Evolutionary conservation across 2,797 vertebrate genomes (phyloP).

Genomic region (Neostethus bicornis): DNA sequence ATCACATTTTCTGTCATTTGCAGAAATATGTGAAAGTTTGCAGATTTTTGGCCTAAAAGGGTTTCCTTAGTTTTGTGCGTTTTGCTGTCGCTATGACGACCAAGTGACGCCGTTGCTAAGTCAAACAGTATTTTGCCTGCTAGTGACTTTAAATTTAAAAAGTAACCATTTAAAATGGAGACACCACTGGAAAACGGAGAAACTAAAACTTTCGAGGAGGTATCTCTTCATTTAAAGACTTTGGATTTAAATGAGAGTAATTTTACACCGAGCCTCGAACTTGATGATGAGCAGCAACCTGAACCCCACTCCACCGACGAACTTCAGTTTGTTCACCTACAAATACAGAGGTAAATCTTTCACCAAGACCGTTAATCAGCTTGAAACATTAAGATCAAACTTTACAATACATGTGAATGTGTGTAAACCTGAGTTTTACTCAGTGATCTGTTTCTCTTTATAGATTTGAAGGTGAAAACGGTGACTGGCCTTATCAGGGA

Average conservation of each 20-base stretch:
- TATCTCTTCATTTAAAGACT: background rate
- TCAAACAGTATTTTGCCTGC: too few relatives aligned
- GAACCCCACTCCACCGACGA: conserved; percentile 22
- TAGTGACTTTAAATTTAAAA: too few relatives aligned
- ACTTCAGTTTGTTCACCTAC: conserved; percentile 71
- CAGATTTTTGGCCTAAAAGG: too few relatives aligned
- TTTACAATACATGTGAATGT: background rate
- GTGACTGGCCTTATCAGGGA: conserved; percentile 79
- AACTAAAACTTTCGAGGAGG: background rate
- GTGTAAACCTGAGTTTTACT: background rate
- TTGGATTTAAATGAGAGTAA: background rate
- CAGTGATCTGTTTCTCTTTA: conserved; percentile 10
- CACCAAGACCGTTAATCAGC: background rate
- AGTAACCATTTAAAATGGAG: too few relatives aligned
- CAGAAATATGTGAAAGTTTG: too few relatives aligned
- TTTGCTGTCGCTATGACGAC: too few relatives aligned
- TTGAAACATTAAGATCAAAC: background rate
- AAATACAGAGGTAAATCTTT: conserved; percentile 79
- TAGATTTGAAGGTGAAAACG: conserved; percentile 87
- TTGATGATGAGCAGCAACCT: background rate
- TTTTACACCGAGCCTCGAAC: background rate
- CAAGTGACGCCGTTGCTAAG: too few relatives aligned
- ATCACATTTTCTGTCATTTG: too few relatives aligned
- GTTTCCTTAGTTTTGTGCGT: too few relatives aligned
- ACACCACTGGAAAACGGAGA: too few relatives aligned